Base-by-base conservation (phyloP, 2,888 invertebrate genomes). In the Nyleta sp. region DNA sequence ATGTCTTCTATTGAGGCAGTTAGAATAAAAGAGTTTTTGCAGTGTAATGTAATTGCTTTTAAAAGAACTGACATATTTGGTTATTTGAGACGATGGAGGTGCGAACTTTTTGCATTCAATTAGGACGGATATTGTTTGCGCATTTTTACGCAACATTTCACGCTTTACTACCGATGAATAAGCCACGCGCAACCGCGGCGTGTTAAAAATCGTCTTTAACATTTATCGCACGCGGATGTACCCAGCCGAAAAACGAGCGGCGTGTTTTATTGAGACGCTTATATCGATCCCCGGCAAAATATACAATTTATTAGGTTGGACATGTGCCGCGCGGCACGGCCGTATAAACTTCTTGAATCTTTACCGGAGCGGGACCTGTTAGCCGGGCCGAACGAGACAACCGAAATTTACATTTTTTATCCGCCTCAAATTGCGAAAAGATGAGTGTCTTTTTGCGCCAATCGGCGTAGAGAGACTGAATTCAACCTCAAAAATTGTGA, bases 271-370 rank as follows among this genome's bases (percentile, higher is more conserved):
- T 65, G 52, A 59, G 62, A 60, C 46, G 38, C 35, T 73, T 57
- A 59, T 42, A 73, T 65, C 65, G 73, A 62, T 55, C 40, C 53
- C 24, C 6, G 20, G 48, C 33, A 55, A 75, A 75, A 68, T 62
- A 62, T 33, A 75, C 55, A 68, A 68, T 75, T 75, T 75, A 75
- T 50, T 62, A 68, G 75, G 55, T 75, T 68, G 53, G 60, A 68
- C 68, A 68, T 55, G 59, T 75, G 62, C 68, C 57, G 22, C 53
- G 53, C 44, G 24, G 15, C 55, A 18, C 46, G 44, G 50, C 48
- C 60, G 75, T 75, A 75, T 68, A 62, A 68, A 75, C 68, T 75
- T 75, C 75, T 68, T 75, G 68, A 75, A 75, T 75, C 75, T 62
- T 75, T 53, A 55, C 35, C 40, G 28, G 42, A 75, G 42, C 62